Conservation (phyloP, 1,140 invertebrate species). For the Galendromus occidentalis region DNA sequence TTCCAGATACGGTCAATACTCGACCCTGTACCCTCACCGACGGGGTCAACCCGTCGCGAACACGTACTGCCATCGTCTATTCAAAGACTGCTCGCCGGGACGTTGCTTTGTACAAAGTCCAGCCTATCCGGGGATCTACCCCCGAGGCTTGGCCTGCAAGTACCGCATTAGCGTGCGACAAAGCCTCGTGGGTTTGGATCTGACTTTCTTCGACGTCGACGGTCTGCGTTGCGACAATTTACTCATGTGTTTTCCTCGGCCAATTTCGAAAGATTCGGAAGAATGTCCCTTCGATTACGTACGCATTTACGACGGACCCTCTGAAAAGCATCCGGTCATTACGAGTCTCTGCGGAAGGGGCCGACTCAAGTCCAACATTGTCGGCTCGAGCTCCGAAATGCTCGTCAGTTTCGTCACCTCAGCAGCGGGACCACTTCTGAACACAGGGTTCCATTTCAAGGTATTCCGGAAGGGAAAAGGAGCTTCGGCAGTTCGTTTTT, state of each 20-base stretch:
- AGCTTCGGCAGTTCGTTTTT: too few species aligned
- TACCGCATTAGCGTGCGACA: constrained; percentile 20
- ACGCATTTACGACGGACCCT: constrained; percentile 66
- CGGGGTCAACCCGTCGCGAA: constrained; percentile 52
- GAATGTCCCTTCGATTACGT: constrained; percentile 79
- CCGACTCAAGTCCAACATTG: constrained; percentile 78
- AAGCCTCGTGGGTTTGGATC: constrained; percentile 18
- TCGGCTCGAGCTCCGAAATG: constrained; percentile 60
- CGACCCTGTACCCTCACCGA: constrained; percentile 69
- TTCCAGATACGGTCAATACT: constrained; percentile 56
- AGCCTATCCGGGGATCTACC: constrained; percentile 74
- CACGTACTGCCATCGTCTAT: constrained; percentile 59
- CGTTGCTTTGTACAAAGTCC: constrained; percentile 81
- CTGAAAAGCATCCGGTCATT: constrained; percentile 60
- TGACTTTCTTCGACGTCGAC: constrained; percentile 54
- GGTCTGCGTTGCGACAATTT: constrained; percentile 79
- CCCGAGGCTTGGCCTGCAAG: constrained; percentile 60
- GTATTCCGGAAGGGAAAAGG: not conserved
- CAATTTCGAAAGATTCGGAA: constrained; percentile 38
- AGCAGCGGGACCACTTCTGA: constrained; percentile 35
- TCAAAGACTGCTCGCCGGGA: constrained; percentile 51
- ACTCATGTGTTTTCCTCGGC: constrained; percentile 77
- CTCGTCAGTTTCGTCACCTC: constrained; percentile 79
- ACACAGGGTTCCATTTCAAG: constrained; percentile 22
- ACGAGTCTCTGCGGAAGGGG: constrained; percentile 81